phyloP scores from a whole-genome alignment of 2,888 invertebrate genomes.

The Amorpha juglandis region DNA sequence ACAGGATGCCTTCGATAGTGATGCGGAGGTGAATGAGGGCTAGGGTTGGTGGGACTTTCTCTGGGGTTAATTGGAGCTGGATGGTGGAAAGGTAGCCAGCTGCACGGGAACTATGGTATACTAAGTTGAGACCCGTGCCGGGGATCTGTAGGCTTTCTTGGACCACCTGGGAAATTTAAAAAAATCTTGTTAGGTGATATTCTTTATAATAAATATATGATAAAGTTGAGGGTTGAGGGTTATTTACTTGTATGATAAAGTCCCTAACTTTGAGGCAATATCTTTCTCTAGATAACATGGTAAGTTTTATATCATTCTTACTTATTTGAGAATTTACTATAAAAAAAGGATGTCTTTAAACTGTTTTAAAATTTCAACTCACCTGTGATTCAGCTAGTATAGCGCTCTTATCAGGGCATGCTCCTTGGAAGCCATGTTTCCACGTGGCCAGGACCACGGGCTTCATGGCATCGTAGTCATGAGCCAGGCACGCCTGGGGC shows the following conservation, averaged over 20 bases:
- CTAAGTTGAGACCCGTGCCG: constrained; percentile 96
- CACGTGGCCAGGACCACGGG: constrained; percentile 96
- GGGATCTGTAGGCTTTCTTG: constrained; percentile 98
- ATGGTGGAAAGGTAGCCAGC: constrained; percentile 97
- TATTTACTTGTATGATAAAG: too few species aligned
- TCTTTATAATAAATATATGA: neutral
- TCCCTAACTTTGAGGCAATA: too few species aligned
- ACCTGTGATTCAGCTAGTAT: constrained; percentile 94
- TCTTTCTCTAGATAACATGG: too few species aligned
- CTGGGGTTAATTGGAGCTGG: constrained; percentile 94
- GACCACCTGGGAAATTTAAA: constrained; percentile 86
- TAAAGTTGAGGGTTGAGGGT: too few species aligned
- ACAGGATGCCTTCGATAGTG: constrained; percentile 96
- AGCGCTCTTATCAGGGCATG: constrained; percentile 96
- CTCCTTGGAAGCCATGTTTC: constrained; percentile 97
- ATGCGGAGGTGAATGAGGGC: constrained; percentile 96
- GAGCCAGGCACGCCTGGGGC: constrained; percentile 92
- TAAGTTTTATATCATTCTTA: too few species aligned
- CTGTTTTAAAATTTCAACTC: constrained; percentile 24
- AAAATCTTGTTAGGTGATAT: neutral
- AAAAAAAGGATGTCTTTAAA: too few species aligned
- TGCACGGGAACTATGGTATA: constrained; percentile 97
- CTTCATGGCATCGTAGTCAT: constrained; percentile 96
- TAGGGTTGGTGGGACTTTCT: constrained; percentile 90
- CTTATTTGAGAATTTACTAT: too few species aligned